Percentiles rank a stretch among this genome's conserved stretches.
phyloP scores from a whole-genome alignment of 2,797 vertebrate genomes.

The Pseudochromis fuscus region DNA sequence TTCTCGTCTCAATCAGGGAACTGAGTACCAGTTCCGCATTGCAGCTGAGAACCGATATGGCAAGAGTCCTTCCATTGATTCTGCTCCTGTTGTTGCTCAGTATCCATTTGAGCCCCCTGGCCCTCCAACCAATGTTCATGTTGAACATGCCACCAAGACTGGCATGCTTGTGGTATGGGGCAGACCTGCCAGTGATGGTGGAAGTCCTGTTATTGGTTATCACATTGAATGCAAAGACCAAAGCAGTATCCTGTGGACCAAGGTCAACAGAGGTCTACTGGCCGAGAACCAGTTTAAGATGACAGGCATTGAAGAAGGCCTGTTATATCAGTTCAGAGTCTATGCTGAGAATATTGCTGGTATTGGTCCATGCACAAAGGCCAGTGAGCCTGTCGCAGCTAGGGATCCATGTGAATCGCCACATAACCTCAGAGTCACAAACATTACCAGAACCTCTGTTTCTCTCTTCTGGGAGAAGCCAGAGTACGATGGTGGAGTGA shows the following conservation, averaged over 20 bases:
- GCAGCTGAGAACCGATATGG: slow-evolving; percentile 98
- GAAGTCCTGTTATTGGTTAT: slow-evolving; percentile 92
- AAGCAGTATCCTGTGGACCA: slow-evolving; percentile 96
- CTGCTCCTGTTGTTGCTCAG: slow-evolving; percentile 91
- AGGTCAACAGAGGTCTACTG: slow-evolving; percentile 93
- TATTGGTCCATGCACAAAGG: slow-evolving; percentile 93
- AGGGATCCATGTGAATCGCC: slow-evolving; percentile 97
- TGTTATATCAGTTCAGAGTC: slow-evolving; percentile 94
- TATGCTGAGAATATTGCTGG: slow-evolving; percentile 97
- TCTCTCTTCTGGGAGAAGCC: slow-evolving; percentile 95
- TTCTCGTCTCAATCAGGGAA: slow-evolving; percentile 90
- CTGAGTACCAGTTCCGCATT: slow-evolving; percentile 97
- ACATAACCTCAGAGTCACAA: slow-evolving; percentile 92
- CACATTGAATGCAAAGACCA: slow-evolving; percentile 96
- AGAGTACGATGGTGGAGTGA: slow-evolving; percentile 93
- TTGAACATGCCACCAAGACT: slow-evolving; percentile 91
- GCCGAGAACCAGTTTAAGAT: slow-evolving; percentile 95
- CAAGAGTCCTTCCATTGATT: slow-evolving; percentile 90
- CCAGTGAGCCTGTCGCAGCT: slow-evolving; percentile 93
- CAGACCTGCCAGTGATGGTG: slow-evolving; percentile 93
- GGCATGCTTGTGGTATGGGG: slow-evolving; percentile 95
- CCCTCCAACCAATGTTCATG: slow-evolving; percentile 89
- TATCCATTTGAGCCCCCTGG: slow-evolving; percentile 96
- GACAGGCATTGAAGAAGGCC: slow-evolving; percentile 93
- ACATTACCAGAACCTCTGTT: slow-evolving; percentile 96